A percentile compares a stretch with the other conserved stretches of the same genome.
These are phyloP conservation scores for Cryptocephalus primarius DNA, from an alignment of 2,888 invertebrate genomes.

Conservation along the genomic window DNA sequence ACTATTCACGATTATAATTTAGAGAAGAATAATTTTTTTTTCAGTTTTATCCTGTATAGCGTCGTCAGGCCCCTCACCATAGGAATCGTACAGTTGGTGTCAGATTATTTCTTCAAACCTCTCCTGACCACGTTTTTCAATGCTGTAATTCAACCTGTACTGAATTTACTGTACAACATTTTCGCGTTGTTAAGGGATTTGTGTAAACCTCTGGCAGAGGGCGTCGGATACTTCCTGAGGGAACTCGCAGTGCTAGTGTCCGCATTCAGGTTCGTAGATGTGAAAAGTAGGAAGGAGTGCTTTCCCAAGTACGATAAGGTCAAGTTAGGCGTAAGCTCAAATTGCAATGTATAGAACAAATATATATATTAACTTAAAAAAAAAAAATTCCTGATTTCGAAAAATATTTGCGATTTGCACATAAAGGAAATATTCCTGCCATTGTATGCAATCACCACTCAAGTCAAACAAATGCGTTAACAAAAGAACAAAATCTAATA, in stretches of 20 bases:
- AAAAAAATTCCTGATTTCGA: too few species aligned
- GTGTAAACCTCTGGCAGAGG: conserved; percentile 49
- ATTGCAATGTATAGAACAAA: too few species aligned
- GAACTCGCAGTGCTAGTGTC: conserved; percentile 37
- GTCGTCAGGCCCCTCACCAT: conserved; percentile 48
- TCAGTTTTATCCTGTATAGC: conserved; percentile 45
- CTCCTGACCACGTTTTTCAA: conserved; percentile 50
- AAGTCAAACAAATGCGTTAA: too few species aligned
- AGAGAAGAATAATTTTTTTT: too few species aligned
- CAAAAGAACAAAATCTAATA: too few species aligned
- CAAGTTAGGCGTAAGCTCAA: too few species aligned
- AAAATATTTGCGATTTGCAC: too few species aligned
- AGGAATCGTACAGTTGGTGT: conserved; percentile 48
- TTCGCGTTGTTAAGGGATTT: conserved; percentile 50
- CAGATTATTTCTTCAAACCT: conserved; percentile 61
- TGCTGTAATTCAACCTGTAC: conserved; percentile 54
- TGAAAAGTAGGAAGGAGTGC: conserved; percentile 20
- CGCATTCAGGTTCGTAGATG: conserved; percentile 40
- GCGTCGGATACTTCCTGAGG: conserved; percentile 41
- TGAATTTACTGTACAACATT: conserved; percentile 53
- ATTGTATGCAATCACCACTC: too few species aligned
- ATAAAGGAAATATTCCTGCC: too few species aligned
- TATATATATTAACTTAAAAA: too few species aligned
- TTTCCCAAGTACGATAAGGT: too few species aligned
- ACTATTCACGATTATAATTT: too few species aligned